Base-by-base conservation (phyloP, 2,113 vertebrate species). In the Notarius quadriscutis region DNA sequence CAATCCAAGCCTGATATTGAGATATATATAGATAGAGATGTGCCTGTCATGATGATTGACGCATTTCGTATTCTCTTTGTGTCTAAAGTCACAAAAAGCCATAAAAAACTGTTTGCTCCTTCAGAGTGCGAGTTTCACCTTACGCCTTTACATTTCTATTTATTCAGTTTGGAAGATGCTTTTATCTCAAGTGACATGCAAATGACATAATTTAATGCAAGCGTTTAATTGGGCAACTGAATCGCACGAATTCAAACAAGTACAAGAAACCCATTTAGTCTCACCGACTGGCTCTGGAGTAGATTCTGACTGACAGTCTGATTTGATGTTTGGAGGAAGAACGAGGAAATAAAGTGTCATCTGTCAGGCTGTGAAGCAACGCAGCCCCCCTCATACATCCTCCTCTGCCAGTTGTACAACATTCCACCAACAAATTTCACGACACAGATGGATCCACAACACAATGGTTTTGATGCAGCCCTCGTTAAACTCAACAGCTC, bases 1-100 rank as follows among this genome's bases (percentile, higher is more conserved):
- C 53, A 9, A 74, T 86, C 71, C 81, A 9, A 51, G 57, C 20
- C 53, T 57, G 88, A 83, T 87, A 84, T 41, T 41, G 41, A 41
- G 41, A 41, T 41, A 41, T 41, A 41, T 41, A 41, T 41, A 41
- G 41, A 41, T 48, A 83, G 27, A 17, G 69, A 57, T 20, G 41
- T 60, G 41, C 15, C 72, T 2, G 60, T 51, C 84, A 89, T 92
- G 88, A 93, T 91, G 89, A 94, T 0, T 89, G 87, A 86, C 93
- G 93, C 84, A 75, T 92, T 90, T 91, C 82, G 93, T 91, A 91
- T 91, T 90, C 84, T 88, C 90, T 84, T 15, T n/a, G 57, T 17
- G 82, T 10, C 85, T 88, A 30, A 69, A 78, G 87, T 86, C 87
- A 86, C 89, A 62, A 90, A 51, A 81, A 25, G 63, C 85, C 89